Evolutionary conservation across 35 echinoderm and acorn worm genomes (phyloP).

Genomic region (Hemicentrotus pulcherrimus): DNA sequence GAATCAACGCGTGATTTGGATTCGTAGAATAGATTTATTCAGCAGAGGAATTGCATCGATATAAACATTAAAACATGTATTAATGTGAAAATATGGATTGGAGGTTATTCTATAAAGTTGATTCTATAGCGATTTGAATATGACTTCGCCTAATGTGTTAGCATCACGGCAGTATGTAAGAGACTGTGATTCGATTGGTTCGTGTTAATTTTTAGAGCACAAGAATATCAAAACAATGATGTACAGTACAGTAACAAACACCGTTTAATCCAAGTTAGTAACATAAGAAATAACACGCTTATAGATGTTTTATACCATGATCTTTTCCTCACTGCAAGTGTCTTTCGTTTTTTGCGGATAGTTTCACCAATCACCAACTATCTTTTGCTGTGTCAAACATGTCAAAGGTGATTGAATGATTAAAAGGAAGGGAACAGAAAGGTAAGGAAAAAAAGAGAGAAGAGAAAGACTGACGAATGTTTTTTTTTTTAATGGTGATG

Average conservation of each 20-base stretch:
- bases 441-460: not conserved
- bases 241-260: not conserved
- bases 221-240: not conserved
- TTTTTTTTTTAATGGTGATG: not conserved
- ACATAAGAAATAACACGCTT: not conserved
- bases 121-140: not conserved
- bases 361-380: not conserved
- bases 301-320: not conserved
- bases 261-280: not conserved
- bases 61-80: too few relatives aligned
- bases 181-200: not conserved
- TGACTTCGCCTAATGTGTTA: not conserved
- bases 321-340: constrained; percentile 29
- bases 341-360: constrained; percentile 26
- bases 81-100: not conserved
- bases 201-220: not conserved
- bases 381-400: not conserved
- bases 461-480: not conserved
- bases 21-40: too few relatives aligned
- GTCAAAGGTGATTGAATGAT: not conserved
- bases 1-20: too few relatives aligned
- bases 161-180: not conserved
- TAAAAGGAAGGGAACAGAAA: not conserved
- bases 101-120: not conserved
- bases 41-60: too few relatives aligned